Percentiles rank a stretch among this genome's conserved stretches.
phyloP scores from a whole-genome alignment of 2,888 invertebrate species.

The Eupeodes latifasciatus region DNA sequence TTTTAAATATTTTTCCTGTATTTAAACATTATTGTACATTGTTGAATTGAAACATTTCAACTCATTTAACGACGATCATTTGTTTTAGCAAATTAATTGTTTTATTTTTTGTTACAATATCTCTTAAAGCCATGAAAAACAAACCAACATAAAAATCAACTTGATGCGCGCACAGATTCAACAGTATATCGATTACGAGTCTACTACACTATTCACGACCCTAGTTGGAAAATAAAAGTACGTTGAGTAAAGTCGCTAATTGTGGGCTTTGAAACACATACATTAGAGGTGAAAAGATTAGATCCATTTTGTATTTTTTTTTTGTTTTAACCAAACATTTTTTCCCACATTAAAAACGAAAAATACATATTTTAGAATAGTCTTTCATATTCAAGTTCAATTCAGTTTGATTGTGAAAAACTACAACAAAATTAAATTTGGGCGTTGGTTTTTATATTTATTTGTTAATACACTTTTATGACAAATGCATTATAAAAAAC shows the following conservation, averaged over 20 bases:
- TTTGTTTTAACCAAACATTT: background rate
- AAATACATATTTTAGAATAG: too few relatives aligned
- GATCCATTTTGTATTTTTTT: background rate
- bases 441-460: too few relatives aligned
- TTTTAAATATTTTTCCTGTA: too few relatives aligned
- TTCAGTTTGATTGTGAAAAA: too few relatives aligned
- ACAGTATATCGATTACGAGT: constrained; percentile 3
- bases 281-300: constrained; percentile 3
- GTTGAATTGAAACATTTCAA: background rate
- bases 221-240: constrained; percentile 17
- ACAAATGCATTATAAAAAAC: too few relatives aligned
- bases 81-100: background rate
- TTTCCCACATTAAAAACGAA: too few relatives aligned
- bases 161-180: constrained; percentile 2
- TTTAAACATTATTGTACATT: too few relatives aligned
- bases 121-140: background rate
- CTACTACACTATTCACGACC: background rate
- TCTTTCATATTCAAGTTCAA: too few relatives aligned
- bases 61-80: background rate
- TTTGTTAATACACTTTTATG: too few relatives aligned
- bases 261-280: background rate
- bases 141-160: background rate
- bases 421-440: too few relatives aligned
- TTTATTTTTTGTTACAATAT: background rate
- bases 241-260: constrained; percentile 28